Conservation (phyloP, 2,888 invertebrate genomes). For the Dinocampus coccinellae region DNA sequence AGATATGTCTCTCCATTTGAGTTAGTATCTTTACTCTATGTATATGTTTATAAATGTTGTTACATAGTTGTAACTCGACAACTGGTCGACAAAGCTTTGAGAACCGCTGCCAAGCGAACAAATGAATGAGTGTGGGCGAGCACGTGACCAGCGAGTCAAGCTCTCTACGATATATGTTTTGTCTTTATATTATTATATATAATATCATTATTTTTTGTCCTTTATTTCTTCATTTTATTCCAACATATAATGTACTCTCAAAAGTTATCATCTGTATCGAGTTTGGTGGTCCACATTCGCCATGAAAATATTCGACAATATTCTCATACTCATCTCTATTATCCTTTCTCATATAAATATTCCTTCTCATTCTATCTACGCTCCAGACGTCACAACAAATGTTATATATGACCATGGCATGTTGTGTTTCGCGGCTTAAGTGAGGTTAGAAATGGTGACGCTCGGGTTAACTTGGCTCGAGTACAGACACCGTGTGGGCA, state of each 20-base stretch:
- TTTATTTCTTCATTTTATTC: constrained; percentile 8
- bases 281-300: too few relatives aligned
- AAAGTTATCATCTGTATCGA: too few relatives aligned
- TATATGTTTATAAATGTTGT: background rate
- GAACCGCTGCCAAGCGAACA: constrained; percentile 58
- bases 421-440: constrained; percentile 41
- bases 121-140: constrained; percentile 64
- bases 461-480: constrained; percentile 27
- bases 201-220: constrained; percentile 13
- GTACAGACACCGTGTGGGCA: constrained; percentile 32
- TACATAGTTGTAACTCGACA: background rate
- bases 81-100: constrained; percentile 43
- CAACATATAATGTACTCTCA: too few relatives aligned
- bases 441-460: constrained; percentile 39
- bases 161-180: constrained; percentile 29
- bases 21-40: background rate
- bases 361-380: constrained; percentile 34
- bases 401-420: constrained; percentile 39
- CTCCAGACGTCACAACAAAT: constrained; percentile 46
- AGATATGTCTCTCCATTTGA: constrained; percentile 41
- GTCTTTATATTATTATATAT: background rate
- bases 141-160: constrained; percentile 62
- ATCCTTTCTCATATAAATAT: constrained; percentile 24
- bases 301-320: too few relatives aligned
- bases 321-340: background rate